These are phyloP conservation scores for Crotalus horridus DNA, from an alignment of 2,113 vertebrate genomes.

Conservation along the genomic window DNA sequence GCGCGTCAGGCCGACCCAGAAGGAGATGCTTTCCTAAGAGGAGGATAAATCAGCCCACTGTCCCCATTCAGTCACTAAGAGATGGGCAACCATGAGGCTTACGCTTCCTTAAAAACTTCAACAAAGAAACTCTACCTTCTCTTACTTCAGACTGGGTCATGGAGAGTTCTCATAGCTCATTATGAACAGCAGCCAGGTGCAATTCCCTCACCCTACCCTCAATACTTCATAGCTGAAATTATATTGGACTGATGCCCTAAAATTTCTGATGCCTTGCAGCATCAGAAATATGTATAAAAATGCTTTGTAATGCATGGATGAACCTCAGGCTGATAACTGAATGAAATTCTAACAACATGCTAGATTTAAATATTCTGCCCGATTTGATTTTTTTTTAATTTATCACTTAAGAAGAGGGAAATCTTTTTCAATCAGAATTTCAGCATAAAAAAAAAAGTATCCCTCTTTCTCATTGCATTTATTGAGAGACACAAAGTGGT, in stretches of 20 bases:
- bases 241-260: background rate
- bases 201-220: background rate
- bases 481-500: background rate
- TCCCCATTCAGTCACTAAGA: background rate
- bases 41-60: background rate
- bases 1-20: constrained; percentile 7
- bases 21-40: constrained; percentile 18
- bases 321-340: background rate
- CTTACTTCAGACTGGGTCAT: background rate
- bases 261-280: background rate
- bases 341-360: background rate
- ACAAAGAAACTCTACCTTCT: background rate
- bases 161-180: background rate
- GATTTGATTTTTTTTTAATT: background rate
- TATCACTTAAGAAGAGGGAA: background rate
- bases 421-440: background rate
- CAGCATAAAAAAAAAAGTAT: background rate
- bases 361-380: background rate
- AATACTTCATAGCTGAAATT: background rate
- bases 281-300: background rate
- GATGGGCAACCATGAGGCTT: background rate
- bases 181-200: background rate
- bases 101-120: background rate
- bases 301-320: background rate
- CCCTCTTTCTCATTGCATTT: background rate